phyloP scores from a whole-genome alignment of 2,113 vertebrate genomes.

The Turnix velox region DNA sequence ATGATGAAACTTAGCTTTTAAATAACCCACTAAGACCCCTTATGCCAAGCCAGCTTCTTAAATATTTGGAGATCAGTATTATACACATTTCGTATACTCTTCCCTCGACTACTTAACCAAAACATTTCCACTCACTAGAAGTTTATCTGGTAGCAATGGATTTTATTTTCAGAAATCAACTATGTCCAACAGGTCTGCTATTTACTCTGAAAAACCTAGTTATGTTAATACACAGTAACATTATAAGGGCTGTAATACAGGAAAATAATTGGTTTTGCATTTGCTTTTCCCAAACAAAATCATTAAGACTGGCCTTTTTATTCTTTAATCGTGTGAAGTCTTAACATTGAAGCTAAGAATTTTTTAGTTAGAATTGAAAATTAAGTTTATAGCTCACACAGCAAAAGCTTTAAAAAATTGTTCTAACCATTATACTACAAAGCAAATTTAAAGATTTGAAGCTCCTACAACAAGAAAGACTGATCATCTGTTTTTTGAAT shows the following conservation, averaged over 20 bases:
- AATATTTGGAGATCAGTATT: neutral
- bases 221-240: neutral
- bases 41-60: neutral
- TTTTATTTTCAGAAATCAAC: neutral
- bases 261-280: neutral
- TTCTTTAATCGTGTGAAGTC: neutral
- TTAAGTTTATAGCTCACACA: neutral
- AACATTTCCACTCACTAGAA: neutral
- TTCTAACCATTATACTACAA: neutral
- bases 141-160: neutral
- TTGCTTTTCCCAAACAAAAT: neutral
- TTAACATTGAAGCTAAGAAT: neutral
- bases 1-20: neutral
- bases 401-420: neutral
- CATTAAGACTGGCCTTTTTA: neutral
- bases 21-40: neutral
- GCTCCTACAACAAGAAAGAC: neutral
- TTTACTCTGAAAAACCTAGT: neutral
- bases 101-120: neutral
- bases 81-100: neutral
- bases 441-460: neutral
- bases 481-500: accelerated
- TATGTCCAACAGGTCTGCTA: neutral
- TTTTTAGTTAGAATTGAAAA: neutral
- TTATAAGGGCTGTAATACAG: neutral